Percentiles rank a stretch among this genome's conserved stretches.
These are phyloP conservation scores for Leuciscus idus DNA, from an alignment of 2,113 vertebrate genomes.

Conservation along the genomic window DNA sequence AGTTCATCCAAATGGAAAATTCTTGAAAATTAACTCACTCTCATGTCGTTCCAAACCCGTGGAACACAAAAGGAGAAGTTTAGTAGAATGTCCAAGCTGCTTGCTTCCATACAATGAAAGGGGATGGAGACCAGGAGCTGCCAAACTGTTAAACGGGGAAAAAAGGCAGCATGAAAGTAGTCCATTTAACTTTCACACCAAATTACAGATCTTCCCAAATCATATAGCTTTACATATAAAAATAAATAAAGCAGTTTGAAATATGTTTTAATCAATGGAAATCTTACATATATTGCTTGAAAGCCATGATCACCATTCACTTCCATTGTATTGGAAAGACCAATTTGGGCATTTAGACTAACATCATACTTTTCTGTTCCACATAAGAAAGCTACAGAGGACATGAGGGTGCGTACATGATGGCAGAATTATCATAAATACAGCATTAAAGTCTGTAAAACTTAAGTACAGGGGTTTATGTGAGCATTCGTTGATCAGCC, in stretches of 20 bases:
- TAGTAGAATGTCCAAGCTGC: neutral
- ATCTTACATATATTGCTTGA: neutral
- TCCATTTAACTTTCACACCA: neutral
- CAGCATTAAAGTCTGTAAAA: constrained; percentile 67
- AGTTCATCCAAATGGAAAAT: neutral
- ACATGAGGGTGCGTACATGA: neutral
- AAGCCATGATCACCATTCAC: neutral
- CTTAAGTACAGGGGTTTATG: constrained; percentile 70
- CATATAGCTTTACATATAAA: neutral
- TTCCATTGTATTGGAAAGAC: neutral
- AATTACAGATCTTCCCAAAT: neutral
- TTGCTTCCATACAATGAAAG: neutral
- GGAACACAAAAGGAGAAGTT: neutral
- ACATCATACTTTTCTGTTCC: neutral
- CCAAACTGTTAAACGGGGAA: neutral
- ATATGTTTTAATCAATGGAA: neutral
- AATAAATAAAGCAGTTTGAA: neutral
- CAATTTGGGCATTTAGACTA: neutral
- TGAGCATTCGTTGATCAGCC: constrained; percentile 66
- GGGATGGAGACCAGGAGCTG: neutral
- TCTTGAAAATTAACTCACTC: neutral
- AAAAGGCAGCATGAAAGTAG: neutral
- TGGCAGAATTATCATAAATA: constrained; percentile 60
- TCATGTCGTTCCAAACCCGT: neutral
- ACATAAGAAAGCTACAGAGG: neutral